A percentile compares a stretch with the other conserved stretches of the same genome.
These are phyloP conservation scores for Archaeoteleia sp. DNA, from an alignment of 2,888 invertebrate species.

Conservation along the genomic window DNA sequence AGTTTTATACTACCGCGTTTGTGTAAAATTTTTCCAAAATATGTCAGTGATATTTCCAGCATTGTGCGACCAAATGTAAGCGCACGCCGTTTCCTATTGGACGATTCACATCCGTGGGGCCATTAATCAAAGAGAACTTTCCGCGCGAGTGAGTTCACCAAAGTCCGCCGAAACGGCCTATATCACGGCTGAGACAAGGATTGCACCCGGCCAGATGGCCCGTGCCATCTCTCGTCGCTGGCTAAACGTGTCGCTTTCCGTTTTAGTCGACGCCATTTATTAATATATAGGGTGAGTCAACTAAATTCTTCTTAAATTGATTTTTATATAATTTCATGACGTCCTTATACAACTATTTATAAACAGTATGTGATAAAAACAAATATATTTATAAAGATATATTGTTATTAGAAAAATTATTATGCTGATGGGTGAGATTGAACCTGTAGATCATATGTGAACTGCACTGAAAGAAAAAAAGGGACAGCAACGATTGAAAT, in stretches of 20 bases:
- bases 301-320: no score
- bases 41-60: conserved; percentile 36
- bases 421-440: no score
- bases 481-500: no score
- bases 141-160: conserved; percentile 52
- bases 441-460: no score
- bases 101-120: conserved; percentile 38
- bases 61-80: conserved; percentile 45
- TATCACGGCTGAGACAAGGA: conserved; percentile 49
- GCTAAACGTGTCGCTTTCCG: conserved; percentile 42
- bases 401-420: no score
- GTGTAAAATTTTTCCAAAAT: conserved; percentile 44
- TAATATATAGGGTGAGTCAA: conserved; percentile 17
- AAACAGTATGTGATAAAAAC: no score
- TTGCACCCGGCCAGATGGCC: conserved; percentile 55
- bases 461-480: no score
- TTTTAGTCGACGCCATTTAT: conserved; percentile 36
- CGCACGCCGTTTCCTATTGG: conserved; percentile 38
- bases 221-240: conserved; percentile 45
- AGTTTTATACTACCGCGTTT: conserved; percentile 25
- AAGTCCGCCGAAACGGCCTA: conserved; percentile 44
- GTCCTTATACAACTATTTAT: no score
- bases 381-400: no score
- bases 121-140: conserved; percentile 56
- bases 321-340: no score